Evolutionary conservation across 2,797 vertebrate genomes (phyloP).

Genomic region (Pseudochirops cupreus): DNA sequence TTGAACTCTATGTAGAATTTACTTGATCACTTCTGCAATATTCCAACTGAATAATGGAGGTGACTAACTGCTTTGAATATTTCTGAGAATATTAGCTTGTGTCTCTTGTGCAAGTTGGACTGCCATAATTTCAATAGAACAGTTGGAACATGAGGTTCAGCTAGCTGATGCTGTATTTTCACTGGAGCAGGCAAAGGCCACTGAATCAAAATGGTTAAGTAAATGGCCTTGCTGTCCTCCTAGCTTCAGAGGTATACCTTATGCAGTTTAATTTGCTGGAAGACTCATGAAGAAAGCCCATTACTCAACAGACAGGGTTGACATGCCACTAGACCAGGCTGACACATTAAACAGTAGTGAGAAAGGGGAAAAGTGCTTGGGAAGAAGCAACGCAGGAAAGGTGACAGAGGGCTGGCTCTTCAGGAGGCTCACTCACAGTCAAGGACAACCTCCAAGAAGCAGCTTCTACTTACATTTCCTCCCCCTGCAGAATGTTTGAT

Average conservation of each 20-base stretch:
- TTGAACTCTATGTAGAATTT: conserved; percentile 62
- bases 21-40: conserved; percentile 41
- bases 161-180: neutral
- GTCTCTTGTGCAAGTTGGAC: conserved; percentile 25
- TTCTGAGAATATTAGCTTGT: conserved; percentile 47
- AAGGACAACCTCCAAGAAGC: conserved; percentile 64
- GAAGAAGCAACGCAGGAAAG: conserved; percentile 59
- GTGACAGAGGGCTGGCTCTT: conserved; percentile 68
- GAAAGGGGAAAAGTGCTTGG: conserved; percentile 63
- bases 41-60: conserved; percentile 61
- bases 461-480: conserved; percentile 92
- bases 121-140: conserved; percentile 35
- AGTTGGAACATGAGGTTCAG: conserved; percentile 8
- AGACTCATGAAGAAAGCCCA: conserved; percentile 62
- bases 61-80: neutral
- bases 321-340: conserved; percentile 58
- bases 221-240: conserved; percentile 42
- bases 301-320: conserved; percentile 57
- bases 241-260: conserved; percentile 12
- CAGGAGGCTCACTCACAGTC: conserved; percentile 64
- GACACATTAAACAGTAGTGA: conserved; percentile 43
- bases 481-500: conserved; percentile 92
- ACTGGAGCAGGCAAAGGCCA: conserved; percentile 18
- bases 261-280: conserved; percentile 26
- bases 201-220: conserved; percentile 35